Conservation (phyloP, 1,140 invertebrate species). For the Drosophila micromelanica region DNA sequence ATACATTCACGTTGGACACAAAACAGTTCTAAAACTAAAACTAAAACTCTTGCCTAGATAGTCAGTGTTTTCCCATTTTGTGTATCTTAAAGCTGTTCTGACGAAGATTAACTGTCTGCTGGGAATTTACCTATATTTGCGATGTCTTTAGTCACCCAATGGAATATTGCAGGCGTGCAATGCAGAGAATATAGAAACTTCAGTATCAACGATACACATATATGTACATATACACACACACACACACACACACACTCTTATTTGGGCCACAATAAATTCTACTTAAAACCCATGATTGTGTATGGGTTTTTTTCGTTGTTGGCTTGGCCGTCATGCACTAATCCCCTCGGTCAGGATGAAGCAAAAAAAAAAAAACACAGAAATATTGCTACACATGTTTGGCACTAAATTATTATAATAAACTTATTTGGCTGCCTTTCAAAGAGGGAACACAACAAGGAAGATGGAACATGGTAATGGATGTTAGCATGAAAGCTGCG, state of each 20-base stretch:
- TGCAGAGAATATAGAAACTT: not conserved
- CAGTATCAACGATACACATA: not conserved
- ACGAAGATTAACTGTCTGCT: no score
- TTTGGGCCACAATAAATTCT: slow-evolving; percentile 41
- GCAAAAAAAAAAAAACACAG: slow-evolving; percentile 21
- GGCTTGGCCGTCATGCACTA: slow-evolving; percentile 24
- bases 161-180: not conserved
- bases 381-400: slow-evolving; percentile 74
- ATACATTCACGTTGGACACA: no score
- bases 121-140: not conserved
- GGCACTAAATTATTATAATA: slow-evolving; percentile 80
- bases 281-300: slow-evolving; percentile 57
- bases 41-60: no score
- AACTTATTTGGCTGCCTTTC: slow-evolving; percentile 60
- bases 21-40: no score
- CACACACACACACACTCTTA: not conserved
- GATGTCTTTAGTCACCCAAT: not conserved
- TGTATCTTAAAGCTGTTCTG: no score
- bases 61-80: no score
- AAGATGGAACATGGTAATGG: slow-evolving; percentile 10
- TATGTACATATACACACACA: not conserved
- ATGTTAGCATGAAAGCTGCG: slow-evolving; percentile 8
- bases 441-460: not conserved
- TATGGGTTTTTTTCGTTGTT: slow-evolving; percentile 4
- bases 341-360: slow-evolving; percentile 22